A percentile compares a stretch with the other conserved stretches of the same genome.
Conservation (phyloP, 2,888 invertebrate species). For the Sesamia inferens region DNA sequence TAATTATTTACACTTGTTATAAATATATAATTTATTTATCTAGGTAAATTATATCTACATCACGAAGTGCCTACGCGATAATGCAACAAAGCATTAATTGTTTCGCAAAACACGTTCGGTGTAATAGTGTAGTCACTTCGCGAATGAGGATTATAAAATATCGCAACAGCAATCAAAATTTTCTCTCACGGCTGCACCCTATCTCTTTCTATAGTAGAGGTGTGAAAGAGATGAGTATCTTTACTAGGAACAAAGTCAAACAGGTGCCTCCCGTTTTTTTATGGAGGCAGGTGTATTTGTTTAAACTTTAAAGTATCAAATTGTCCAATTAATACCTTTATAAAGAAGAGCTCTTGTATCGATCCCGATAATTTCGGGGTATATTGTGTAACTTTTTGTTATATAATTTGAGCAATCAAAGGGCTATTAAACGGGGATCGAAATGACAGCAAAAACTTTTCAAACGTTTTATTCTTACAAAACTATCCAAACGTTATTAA, state of each 20-base stretch:
- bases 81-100: constrained; percentile 54
- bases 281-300: constrained; percentile 80
- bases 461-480: constrained; percentile 64
- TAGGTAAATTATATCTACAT: no score
- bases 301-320: constrained; percentile 75
- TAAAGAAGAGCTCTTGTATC: constrained; percentile 61
- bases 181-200: constrained; percentile 50
- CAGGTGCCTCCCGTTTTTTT: constrained; percentile 70
- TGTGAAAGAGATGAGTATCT: constrained; percentile 56
- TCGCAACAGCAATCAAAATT: constrained; percentile 61
- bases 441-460: constrained; percentile 59
- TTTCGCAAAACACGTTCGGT: constrained; percentile 56
- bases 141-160: constrained; percentile 63
- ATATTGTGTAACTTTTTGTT: constrained; percentile 68
- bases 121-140: constrained; percentile 59
- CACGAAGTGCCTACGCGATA: no score
- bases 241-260: constrained; percentile 63
- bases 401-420: constrained; percentile 67
- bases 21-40: no score
- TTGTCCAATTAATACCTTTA: constrained; percentile 78
- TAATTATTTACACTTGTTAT: no score
- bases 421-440: constrained; percentile 62
- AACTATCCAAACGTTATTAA: constrained; percentile 63
- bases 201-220: constrained; percentile 57
- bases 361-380: constrained; percentile 57